Evolutionary conservation across 2,888 invertebrate species (phyloP).

Genomic region (Leptinotarsa tumamoca): DNA sequence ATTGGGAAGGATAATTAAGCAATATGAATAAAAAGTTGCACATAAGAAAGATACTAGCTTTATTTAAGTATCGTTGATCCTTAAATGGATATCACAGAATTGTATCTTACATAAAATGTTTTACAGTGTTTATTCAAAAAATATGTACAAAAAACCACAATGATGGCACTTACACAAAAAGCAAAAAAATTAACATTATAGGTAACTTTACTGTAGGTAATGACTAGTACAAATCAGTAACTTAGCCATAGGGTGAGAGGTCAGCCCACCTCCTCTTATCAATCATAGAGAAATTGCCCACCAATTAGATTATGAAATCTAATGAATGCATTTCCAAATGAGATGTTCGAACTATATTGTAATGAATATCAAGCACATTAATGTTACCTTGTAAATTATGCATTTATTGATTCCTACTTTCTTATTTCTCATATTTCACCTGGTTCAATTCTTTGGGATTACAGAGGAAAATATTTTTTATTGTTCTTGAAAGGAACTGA

Average conservation of each 20-base stretch:
- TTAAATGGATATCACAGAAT: slow-evolving; percentile 62
- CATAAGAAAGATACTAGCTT: slow-evolving; percentile 26
- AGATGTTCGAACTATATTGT: too few relatives aligned
- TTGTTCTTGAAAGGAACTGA: too few relatives aligned
- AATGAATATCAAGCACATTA: too few relatives aligned
- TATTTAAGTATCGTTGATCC: slow-evolving; percentile 58
- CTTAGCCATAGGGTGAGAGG: not conserved
- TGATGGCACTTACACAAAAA: slow-evolving; percentile 28
- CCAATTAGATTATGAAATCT: too few relatives aligned
- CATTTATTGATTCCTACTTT: too few relatives aligned
- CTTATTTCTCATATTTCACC: too few relatives aligned
- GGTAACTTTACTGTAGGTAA: slow-evolving; percentile 13
- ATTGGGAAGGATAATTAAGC: not conserved
- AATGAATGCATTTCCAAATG: too few relatives aligned
- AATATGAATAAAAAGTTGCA: not conserved
- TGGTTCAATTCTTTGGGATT: too few relatives aligned
- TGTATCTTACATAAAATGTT: slow-evolving; percentile 59
- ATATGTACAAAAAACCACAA: slow-evolving; percentile 16
- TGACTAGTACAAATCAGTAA: slow-evolving; percentile 7
- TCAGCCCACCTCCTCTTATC: too few relatives aligned
- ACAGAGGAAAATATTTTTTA: too few relatives aligned
- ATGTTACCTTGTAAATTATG: too few relatives aligned
- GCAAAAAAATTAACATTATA: slow-evolving; percentile 10
- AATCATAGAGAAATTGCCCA: not conserved
- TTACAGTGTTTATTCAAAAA: slow-evolving; percentile 18